phyloP scores from a whole-genome alignment of 2,113 vertebrate genomes.

The Ageneiosus marmoratus region DNA sequence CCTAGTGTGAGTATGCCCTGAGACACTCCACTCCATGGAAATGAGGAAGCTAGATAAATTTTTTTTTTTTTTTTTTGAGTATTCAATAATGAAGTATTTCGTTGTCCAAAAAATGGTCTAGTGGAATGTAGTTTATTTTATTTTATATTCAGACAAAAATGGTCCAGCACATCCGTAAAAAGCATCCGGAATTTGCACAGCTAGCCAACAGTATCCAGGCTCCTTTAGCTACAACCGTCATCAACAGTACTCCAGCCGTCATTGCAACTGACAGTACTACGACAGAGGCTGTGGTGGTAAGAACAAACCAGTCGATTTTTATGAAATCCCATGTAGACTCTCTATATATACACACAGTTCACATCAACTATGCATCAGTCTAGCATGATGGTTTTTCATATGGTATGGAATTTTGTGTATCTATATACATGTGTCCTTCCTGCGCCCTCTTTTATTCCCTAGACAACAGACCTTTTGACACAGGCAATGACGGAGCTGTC shows the following conservation, averaged over 20 bases:
- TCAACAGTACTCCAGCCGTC: constrained; percentile 84
- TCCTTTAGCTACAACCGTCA: constrained; percentile 80
- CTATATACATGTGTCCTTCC: not conserved
- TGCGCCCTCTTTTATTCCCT: not conserved
- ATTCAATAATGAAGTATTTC: not conserved
- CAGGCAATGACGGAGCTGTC: constrained; percentile 98
- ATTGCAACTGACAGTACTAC: constrained; percentile 81
- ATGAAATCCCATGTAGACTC: not conserved
- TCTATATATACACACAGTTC: not conserved
- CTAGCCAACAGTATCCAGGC: constrained; percentile 80
- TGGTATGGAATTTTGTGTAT: not conserved
- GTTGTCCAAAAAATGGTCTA: not conserved
- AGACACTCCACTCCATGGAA: not conserved
- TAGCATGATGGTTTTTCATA: not conserved
- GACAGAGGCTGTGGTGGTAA: constrained; percentile 91
- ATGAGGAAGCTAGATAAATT: not conserved
- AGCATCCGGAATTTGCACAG: constrained; percentile 90
- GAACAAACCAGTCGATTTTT: constrained; percentile 44
- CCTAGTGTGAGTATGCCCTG: too few species aligned
- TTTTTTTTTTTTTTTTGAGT: not conserved
- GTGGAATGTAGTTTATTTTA: not conserved
- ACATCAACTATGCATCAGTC: not conserved
- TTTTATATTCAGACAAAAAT: constrained; percentile 86
- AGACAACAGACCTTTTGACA: constrained; percentile 95
- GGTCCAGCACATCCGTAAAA: constrained; percentile 98